Evolutionary conservation across 2,888 invertebrate genomes (phyloP).

Genomic region (Perithous albicinctus): DNA sequence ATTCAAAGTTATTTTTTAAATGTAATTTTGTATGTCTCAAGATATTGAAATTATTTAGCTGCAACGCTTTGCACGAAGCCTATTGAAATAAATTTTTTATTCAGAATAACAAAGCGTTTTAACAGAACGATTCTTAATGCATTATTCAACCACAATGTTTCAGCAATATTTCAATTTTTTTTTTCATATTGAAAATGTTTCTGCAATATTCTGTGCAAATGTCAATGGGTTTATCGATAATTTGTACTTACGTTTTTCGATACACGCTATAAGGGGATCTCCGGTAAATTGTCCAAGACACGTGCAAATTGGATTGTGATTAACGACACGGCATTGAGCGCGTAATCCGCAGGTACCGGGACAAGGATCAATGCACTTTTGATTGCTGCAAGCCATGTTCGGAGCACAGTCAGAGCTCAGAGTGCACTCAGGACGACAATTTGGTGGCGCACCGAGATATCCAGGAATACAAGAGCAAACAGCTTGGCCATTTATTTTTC

Average conservation of each 20-base stretch:
- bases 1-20: no score
- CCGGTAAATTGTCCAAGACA: slow-evolving; percentile 84
- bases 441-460: slow-evolving; percentile 88
- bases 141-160: no score
- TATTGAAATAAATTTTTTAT: no score
- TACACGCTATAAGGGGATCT: slow-evolving; percentile 88
- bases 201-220: no score
- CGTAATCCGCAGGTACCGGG: slow-evolving; percentile 86
- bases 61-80: no score
- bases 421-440: slow-evolving; percentile 89
- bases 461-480: slow-evolving; percentile 88
- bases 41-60: no score
- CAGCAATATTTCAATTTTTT: no score
- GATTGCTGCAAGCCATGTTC: slow-evolving; percentile 89
- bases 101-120: no score
- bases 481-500: slow-evolving; percentile 88
- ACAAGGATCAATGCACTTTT: slow-evolving; percentile 86
- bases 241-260: slow-evolving; percentile 84
- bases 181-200: no score
- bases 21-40: no score
- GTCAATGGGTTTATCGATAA: no score
- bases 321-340: slow-evolving; percentile 85
- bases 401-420: slow-evolving; percentile 88
- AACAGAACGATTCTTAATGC: no score
- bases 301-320: slow-evolving; percentile 86